Conservation (phyloP, 1,140 invertebrate species). For the Pollicipes pollicipes region DNA sequence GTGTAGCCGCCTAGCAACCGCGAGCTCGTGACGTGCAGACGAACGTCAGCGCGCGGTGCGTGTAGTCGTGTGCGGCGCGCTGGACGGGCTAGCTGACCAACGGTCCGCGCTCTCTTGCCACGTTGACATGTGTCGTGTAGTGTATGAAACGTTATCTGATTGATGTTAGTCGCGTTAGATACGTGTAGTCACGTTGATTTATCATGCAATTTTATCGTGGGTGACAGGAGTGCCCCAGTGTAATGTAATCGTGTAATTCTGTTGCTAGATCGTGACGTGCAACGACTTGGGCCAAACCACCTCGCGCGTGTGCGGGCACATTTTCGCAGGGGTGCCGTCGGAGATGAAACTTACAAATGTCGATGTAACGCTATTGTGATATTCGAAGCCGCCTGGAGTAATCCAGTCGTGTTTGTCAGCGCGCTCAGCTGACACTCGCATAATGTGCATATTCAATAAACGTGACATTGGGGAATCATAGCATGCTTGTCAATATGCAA, state of each 20-base stretch:
- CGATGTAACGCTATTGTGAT: background rate
- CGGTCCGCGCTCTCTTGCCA: background rate
- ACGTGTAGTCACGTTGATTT: background rate
- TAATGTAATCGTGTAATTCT: background rate
- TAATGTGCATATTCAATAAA: background rate
- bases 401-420: background rate
- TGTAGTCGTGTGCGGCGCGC: background rate
- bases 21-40: background rate
- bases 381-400: background rate
- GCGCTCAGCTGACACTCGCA: background rate
- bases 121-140: background rate
- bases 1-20: background rate
- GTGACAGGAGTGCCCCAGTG: background rate
- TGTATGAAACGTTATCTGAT: background rate
- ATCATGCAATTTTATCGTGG: background rate
- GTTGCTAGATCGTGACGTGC: background rate
- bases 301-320: background rate
- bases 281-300: background rate
- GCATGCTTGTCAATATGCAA: too few relatives aligned
- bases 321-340: background rate
- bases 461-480: too few relatives aligned
- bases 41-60: background rate
- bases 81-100: too few relatives aligned
- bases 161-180: background rate
- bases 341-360: background rate